Percentiles rank a stretch among this genome's conserved stretches.
phyloP scores from a whole-genome alignment of 2,113 vertebrate genomes.

The Recurvirostra avosetta region DNA sequence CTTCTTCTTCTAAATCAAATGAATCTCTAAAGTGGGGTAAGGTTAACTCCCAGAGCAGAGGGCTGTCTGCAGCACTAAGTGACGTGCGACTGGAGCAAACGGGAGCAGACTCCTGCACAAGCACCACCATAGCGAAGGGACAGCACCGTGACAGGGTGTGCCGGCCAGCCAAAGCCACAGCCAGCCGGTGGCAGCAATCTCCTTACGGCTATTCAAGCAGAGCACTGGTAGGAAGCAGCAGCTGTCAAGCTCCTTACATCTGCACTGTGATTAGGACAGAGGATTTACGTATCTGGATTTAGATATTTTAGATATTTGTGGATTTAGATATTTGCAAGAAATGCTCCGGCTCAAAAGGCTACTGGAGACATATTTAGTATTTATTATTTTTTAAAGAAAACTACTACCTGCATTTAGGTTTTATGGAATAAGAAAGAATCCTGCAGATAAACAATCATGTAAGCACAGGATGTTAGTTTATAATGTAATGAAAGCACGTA shows the following conservation, averaged over 20 bases:
- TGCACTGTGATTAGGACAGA: neutral
- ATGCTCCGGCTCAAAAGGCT: neutral
- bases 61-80: neutral
- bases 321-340: conserved; percentile 14
- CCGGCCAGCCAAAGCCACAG: neutral
- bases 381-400: conserved; percentile 15
- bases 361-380: neutral
- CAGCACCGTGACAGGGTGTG: neutral
- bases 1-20: neutral
- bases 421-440: neutral
- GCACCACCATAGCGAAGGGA: neutral
- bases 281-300: conserved; percentile 1
- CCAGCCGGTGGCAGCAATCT: neutral
- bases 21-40: neutral
- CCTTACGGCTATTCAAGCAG: neutral
- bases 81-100: neutral
- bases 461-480: neutral
- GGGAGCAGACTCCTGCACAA: neutral
- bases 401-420: neutral
- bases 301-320: neutral
- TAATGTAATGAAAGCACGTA: neutral
- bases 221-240: neutral
- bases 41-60: neutral
- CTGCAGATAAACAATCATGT: neutral
- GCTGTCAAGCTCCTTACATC: conserved; percentile 1